phyloP scores from a whole-genome alignment of 2,113 vertebrate species.

The Zosterops hypoxanthus region DNA sequence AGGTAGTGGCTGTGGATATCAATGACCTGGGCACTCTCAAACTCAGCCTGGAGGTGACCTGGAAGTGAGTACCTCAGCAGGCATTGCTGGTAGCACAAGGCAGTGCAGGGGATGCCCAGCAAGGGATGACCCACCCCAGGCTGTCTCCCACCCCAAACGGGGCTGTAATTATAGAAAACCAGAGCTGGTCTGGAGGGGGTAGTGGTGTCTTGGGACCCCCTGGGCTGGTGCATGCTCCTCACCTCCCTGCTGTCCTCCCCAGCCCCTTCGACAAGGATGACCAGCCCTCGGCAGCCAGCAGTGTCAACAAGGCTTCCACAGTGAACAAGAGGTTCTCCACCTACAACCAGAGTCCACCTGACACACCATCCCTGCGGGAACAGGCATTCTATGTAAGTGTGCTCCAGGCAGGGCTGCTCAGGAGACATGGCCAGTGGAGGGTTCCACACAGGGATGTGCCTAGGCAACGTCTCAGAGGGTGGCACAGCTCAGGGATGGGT shows the following conservation, averaged over 20 bases:
- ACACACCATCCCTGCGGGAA: slow-evolving; percentile 91
- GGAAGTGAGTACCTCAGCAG: slow-evolving; percentile 85
- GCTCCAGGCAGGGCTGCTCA: background rate
- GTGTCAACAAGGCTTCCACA: slow-evolving; percentile 87
- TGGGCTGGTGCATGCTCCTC: background rate
- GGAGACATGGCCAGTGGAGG: background rate
- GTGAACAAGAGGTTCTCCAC: slow-evolving; percentile 94
- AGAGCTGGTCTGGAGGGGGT: background rate
- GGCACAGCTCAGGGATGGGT: background rate
- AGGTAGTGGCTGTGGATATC: slow-evolving; percentile 95
- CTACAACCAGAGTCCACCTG: slow-evolving; percentile 93
- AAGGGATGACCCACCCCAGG: background rate
- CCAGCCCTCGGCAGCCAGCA: slow-evolving; percentile 82
- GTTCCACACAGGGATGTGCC: background rate
- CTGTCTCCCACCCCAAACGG: background rate
- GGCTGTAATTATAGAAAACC: background rate
- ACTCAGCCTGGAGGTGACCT: slow-evolving; percentile 93
- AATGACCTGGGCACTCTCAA: slow-evolving; percentile 97
- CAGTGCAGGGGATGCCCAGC: background rate
- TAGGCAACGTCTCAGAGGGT: background rate
- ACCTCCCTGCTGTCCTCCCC: background rate
- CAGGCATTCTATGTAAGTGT: slow-evolving; percentile 97
- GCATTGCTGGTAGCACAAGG: background rate
- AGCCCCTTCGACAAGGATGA: slow-evolving; percentile 98
- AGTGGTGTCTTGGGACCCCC: background rate